A percentile compares a stretch with the other conserved stretches of the same genome.
Evolutionary conservation across 92 coral and sea anemone species (phyloP).

Genomic region (Ricordea florida): DNA sequence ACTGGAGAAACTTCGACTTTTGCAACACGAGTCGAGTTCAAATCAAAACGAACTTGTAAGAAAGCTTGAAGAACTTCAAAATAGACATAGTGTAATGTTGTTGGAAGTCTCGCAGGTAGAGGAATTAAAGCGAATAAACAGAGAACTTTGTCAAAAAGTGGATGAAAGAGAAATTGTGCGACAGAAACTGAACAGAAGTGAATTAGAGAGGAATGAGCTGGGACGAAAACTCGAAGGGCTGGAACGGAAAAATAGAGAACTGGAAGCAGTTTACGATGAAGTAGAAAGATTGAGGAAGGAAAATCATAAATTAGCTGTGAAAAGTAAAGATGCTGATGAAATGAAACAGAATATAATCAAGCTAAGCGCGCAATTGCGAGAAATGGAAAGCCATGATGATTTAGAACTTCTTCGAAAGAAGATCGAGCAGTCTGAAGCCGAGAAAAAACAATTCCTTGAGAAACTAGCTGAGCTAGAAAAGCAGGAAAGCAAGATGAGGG

Average conservation of each 20-base stretch:
- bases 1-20: conserved; percentile 17
- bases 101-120: conserved; percentile 35
- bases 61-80: conserved; percentile 24
- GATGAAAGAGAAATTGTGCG: conserved; percentile 39
- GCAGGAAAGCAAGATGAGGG: conserved; percentile 10
- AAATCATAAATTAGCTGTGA: conserved; percentile 38
- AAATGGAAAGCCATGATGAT: conserved; percentile 62
- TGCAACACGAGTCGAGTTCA: not conserved
- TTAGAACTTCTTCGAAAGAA: conserved; percentile 47
- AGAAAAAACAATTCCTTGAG: conserved; percentile 67
- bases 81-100: conserved; percentile 30
- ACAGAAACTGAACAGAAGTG: conserved; percentile 33
- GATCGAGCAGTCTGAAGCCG: conserved; percentile 45
- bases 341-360: conserved; percentile 72
- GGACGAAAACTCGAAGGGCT: conserved; percentile 27
- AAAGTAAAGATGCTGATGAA: conserved; percentile 65
- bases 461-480: conserved; percentile 59
- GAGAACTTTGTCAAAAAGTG: conserved; percentile 26
- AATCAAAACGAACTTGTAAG: conserved; percentile 48
- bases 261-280: conserved; percentile 25
- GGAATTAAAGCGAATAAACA: conserved; percentile 28
- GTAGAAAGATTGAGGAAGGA: conserved; percentile 47
- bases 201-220: conserved; percentile 39
- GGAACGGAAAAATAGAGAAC: conserved; percentile 32
- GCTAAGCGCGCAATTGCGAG: conserved; percentile 74